Evolutionary conservation across 2,888 invertebrate genomes (phyloP).

Genomic region (Merodon equestris): DNA sequence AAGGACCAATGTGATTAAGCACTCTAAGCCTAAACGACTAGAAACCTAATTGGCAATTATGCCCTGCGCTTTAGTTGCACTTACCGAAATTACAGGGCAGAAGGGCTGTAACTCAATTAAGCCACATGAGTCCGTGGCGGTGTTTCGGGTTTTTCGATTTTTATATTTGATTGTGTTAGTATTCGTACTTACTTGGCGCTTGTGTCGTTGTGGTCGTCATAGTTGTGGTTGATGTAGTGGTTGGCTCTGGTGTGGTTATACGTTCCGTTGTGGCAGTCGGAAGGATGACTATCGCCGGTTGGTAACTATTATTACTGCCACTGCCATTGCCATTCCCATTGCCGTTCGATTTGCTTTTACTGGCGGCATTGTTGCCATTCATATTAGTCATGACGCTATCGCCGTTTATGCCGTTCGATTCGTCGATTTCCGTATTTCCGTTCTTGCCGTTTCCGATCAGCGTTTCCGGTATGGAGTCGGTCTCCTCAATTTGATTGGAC

Average conservation of each 20-base stretch:
- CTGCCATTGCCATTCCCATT: conserved; percentile 71
- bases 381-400: conserved; percentile 51
- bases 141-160: not conserved
- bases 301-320: conserved; percentile 69
- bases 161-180: conserved; percentile 16
- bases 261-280: conserved; percentile 80
- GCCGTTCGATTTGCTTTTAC: conserved; percentile 58
- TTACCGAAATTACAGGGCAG: not conserved
- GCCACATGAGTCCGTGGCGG: not conserved
- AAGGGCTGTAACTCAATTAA: conserved; percentile 26
- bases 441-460: conserved; percentile 77
- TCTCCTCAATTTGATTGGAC: conserved; percentile 78
- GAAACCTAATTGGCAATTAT: conserved; percentile 38
- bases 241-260: conserved; percentile 78
- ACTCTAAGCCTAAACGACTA: conserved; percentile 40
- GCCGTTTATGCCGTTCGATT: conserved; percentile 69
- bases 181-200: conserved; percentile 80
- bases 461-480: conserved; percentile 76
- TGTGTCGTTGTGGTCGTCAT: conserved; percentile 79
- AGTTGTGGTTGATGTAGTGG: conserved; percentile 82
- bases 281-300: conserved; percentile 77
- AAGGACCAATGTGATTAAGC: conserved; percentile 31
- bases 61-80: not conserved
- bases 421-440: conserved; percentile 78
- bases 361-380: conserved; percentile 60